Evolutionary conservation across 53 echinoderm and acorn worm species (phyloP).

Genomic region (Crossaster papposus): DNA sequence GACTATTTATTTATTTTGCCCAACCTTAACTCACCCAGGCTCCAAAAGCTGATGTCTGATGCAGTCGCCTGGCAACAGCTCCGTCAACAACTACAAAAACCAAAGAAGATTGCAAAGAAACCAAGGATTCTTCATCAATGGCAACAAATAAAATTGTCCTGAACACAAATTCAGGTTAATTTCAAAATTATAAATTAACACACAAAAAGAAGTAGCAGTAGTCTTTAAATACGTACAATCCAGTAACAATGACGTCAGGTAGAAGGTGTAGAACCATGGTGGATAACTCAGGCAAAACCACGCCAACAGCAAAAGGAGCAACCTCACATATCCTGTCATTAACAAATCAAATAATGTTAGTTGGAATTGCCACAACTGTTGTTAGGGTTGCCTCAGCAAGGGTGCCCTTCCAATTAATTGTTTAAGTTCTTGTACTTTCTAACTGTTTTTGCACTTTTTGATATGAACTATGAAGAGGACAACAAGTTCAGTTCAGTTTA

Average conservation of each 20-base stretch:
- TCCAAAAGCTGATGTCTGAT: conserved; percentile 96
- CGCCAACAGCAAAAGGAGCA: conserved; percentile 70
- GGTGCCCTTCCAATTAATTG: no score
- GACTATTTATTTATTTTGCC: background rate
- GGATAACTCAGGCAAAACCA: conserved; percentile 81
- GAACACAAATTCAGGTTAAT: no score
- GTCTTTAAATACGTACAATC: conserved; percentile 73
- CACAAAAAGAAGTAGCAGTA: background rate
- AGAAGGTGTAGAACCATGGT: conserved; percentile 68
- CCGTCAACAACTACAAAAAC: conserved; percentile 82
- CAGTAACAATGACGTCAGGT: conserved; percentile 64
- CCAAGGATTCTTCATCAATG: background rate
- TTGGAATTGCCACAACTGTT: background rate
- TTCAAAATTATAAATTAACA: no score
- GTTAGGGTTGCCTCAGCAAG: no score
- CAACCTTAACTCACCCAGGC: conserved; percentile 76
- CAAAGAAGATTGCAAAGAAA: background rate
- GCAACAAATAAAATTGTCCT: no score
- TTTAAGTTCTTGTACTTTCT: no score
- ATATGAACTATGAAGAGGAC: no score
- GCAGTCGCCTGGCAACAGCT: conserved; percentile 75
- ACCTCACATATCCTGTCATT: conserved; percentile 77
- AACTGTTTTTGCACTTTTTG: no score
- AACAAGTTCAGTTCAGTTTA: no score
- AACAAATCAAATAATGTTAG: background rate